phyloP scores from a whole-genome alignment of 2,797 vertebrate genomes.

The Pampus argenteus region DNA sequence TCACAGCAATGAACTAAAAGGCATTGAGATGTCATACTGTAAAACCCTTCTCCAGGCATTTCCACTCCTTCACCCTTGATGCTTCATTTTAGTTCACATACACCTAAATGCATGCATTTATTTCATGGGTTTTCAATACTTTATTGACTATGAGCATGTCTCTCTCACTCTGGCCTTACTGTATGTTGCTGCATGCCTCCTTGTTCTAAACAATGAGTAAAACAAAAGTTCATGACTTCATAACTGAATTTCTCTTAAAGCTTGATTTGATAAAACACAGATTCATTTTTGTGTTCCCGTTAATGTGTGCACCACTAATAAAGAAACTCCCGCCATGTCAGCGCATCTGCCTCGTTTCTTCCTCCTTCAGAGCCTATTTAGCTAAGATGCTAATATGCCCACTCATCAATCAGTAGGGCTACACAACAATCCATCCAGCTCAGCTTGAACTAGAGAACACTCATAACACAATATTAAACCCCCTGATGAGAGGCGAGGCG shows the following conservation, averaged over 20 bases:
- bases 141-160: too few relatives aligned
- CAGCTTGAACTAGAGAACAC: slow-evolving; percentile 65
- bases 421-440: slow-evolving; percentile 50
- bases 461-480: slow-evolving; percentile 82
- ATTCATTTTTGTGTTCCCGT: slow-evolving; percentile 18
- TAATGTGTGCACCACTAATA: slow-evolving; percentile 22
- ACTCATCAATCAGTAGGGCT: slow-evolving; percentile 61
- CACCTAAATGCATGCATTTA: not conserved
- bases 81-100: not conserved
- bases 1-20: slow-evolving; percentile 47
- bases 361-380: slow-evolving; percentile 45
- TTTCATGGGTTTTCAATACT: too few relatives aligned
- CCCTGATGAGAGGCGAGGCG: slow-evolving; percentile 69
- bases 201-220: not conserved
- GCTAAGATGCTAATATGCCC: slow-evolving; percentile 50
- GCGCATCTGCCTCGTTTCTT: slow-evolving; percentile 62
- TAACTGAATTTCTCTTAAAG: not conserved
- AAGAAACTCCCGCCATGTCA: slow-evolving; percentile 50
- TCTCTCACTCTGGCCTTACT: not conserved
- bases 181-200: not conserved
- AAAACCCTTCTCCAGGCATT: slow-evolving; percentile 8
- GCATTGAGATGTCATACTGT: slow-evolving; percentile 20
- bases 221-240: not conserved
- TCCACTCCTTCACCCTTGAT: slow-evolving; percentile 6
- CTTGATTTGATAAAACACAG: slow-evolving; percentile 14